Evolutionary conservation across 2,113 vertebrate species (phyloP), one percentile per base, ranked within the genome.

Genomic region (Eclectus roratus): DNA sequence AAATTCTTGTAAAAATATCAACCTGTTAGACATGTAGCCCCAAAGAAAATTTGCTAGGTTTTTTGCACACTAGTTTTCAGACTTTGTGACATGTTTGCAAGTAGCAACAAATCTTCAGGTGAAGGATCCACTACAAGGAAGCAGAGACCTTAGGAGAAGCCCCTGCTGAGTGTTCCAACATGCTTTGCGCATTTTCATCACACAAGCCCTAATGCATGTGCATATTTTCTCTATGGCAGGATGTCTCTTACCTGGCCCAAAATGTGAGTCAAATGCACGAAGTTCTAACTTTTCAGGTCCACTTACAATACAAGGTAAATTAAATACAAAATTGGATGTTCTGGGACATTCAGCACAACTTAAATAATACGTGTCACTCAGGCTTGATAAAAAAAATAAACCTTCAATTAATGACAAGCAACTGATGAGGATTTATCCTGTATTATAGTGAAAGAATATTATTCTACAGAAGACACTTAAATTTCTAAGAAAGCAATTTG

Each of bases 11-110:
- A 37, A 18, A 63, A 66, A 82, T 50, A 4, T 4, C 5, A 76
- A 9, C 10, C 6, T 29, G 2, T n/a, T 50, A 80, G 6, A 29
- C 0, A 1, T 11, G 29, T 60, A 50, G 5, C 52, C 13, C 17
- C 5, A 25, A 60, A 21, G 2, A 65, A 50, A 19, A 25, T n/a
- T 71, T 82, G 0, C 6, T 33, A 31, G 8, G 6, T 0, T 85
- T 80, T 68, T 63, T 41, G 13, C 8, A n/a, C 17, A 25, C 24
- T 37, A 3, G 52, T 37, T 80, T 69, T 80, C 81, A 71, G 31
- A 14, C 37, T 82, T 85, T 88, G 17, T 80, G 29, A 46, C 47
- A 33, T 28, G 19, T 2, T 50, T 4, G 2, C 1, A 3, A 76
- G 35, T 10, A 68, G 3, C 9, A 80, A 43, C 7, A 73, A 46